Base-by-base conservation (phyloP, 1,140 invertebrate species). In the Drosophila dunni region DNA sequence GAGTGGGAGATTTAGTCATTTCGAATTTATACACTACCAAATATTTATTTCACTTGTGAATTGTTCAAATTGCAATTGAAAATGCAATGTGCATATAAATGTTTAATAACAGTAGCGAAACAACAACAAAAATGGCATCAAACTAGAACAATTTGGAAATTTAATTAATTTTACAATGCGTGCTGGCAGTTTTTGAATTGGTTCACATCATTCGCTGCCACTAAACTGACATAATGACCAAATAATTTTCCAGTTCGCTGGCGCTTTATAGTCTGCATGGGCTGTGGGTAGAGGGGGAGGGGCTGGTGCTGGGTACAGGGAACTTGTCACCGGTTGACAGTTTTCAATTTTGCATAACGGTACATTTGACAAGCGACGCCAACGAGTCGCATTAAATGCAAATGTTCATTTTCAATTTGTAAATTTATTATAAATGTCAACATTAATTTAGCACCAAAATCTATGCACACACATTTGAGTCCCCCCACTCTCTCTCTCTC, bases 181-280 rank as follows among this genome's bases (percentile, higher is more conserved):
- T 53, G 38, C 60, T 56, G 65, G 53, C 54, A 50, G 38, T 62
- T 77, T 71, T 77, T 51, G 44, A 54, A 44, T 48, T 65, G 61
- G 67, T 56, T 70, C 61, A 56, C 67, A 45, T 62, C 34, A 60
- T 58, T 53, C 65, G 33, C 20, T 40, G 11, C 76, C 74, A 53
- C 84, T 82, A 80, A 88, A 83, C 88, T 89, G 83, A 88, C 84
- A 89, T 88, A 89, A 88, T 88, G 83, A 83, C 83, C 83, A 88
- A 89, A 89, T 80, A 88, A 88, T 88, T 88, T 88, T 88, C 83
- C 84, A 88, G 79, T 83, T 89, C 73, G 74, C 70, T 89, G 84
- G 70, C 60, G 57, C 66, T 65, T 77, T 72, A 72, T 73, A 29
- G 24, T 5, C 24, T 29, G 4, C 24, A 29, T 29, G 24, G 53